Conservation (phyloP, 2,888 invertebrate genomes). For the Chironomus riparius region DNA sequence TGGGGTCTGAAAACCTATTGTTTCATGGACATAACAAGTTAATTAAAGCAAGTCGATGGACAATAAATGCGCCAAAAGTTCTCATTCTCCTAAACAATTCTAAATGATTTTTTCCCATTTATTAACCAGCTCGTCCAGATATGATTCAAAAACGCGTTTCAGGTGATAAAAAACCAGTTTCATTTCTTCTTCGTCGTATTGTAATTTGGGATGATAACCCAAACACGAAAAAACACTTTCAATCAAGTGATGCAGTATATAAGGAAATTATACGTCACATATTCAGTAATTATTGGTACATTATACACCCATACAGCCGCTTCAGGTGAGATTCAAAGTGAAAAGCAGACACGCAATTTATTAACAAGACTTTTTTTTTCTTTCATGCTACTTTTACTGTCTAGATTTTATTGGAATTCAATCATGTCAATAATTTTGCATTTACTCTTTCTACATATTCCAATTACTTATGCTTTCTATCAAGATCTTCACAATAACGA, state of each 20-base stretch:
- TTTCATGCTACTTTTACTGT: background rate
- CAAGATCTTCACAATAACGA: background rate
- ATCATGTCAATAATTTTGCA: constrained; percentile 7
- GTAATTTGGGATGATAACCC: constrained; percentile 9
- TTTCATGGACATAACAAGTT: no score
- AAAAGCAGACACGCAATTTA: constrained; percentile 12
- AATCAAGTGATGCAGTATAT: constrained; percentile 9
- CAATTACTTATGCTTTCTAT: constrained; percentile 20
- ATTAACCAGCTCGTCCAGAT: background rate
- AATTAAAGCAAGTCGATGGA: no score
- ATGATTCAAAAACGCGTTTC: background rate
- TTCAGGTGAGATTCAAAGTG: constrained; percentile 26
- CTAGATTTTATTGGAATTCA: constrained; percentile 18
- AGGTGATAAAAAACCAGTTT: background rate
- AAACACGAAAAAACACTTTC: constrained; percentile 21
- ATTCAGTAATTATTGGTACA: constrained; percentile 30
- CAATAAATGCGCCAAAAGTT: no score
- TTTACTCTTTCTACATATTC: constrained; percentile 1
- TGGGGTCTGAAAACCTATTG: no score
- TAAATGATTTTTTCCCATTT: no score
- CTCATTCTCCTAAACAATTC: no score
- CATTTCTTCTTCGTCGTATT: background rate
- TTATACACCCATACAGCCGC: constrained; percentile 42
- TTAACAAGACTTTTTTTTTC: background rate
- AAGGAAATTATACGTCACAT: constrained; percentile 30